These are phyloP conservation scores for Aegotheles bennettii DNA, from an alignment of 2,113 vertebrate species.

Conservation along the genomic window DNA sequence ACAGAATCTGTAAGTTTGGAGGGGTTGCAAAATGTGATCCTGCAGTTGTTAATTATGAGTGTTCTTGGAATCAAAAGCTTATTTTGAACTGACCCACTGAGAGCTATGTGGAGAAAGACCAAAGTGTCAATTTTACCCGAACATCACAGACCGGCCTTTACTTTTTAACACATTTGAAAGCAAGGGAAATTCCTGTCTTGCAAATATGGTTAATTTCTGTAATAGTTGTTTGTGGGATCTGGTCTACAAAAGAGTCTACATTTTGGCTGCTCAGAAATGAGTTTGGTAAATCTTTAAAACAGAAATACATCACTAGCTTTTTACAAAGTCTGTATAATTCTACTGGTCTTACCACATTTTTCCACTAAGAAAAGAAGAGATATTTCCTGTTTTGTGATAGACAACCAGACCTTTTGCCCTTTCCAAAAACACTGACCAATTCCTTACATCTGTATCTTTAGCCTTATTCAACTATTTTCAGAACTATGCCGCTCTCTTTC, in stretches of 20 bases:
- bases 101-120: background rate
- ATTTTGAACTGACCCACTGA: background rate
- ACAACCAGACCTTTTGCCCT: background rate
- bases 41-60: background rate
- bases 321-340: background rate
- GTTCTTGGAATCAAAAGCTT: background rate
- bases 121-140: background rate
- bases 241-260: background rate
- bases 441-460: background rate
- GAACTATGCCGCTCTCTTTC: background rate
- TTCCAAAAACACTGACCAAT: background rate
- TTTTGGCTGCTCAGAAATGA: background rate
- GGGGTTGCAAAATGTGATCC: background rate
- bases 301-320: fast-evolving
- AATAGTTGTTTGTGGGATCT: background rate
- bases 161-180: background rate
- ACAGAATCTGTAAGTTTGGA: background rate
- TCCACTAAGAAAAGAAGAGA: background rate
- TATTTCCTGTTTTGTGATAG: background rate
- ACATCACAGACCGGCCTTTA: background rate
- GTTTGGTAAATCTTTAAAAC: background rate
- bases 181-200: background rate
- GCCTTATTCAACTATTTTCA: background rate
- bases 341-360: background rate
- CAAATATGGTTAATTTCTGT: background rate